Evolutionary conservation across 37 sponge, comb jelly and placozoan species (phyloP).

Genomic region (Crambe crambe): DNA sequence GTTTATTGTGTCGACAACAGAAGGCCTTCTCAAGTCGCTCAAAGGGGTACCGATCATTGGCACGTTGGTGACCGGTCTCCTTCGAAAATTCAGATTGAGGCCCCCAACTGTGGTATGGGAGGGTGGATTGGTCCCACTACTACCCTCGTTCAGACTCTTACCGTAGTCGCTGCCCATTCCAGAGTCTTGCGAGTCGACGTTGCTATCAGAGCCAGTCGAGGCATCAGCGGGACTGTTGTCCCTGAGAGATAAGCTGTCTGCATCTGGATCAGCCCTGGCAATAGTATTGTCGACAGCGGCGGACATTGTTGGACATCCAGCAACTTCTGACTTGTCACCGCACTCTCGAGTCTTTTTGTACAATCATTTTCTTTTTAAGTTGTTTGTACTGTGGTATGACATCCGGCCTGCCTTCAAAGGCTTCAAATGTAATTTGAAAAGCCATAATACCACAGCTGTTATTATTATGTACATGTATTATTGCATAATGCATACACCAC

Average conservation of each 20-base stretch:
- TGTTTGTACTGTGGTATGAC: no score
- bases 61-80: not conserved
- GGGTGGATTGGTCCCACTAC: not conserved
- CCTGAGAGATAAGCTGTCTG: not conserved
- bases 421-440: no score
- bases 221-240: not conserved
- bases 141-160: not conserved
- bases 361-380: no score
- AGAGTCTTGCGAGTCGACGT: slow-evolving; percentile 9
- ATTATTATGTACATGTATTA: no score
- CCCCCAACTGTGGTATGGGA: not conserved
- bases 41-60: not conserved
- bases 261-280: not conserved
- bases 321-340: no score
- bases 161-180: slow-evolving; percentile 3
- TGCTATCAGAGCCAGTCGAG: not conserved
- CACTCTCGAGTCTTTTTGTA: no score
- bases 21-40: slow-evolving; percentile 35
- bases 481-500: no score
- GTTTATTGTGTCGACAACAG: slow-evolving; percentile 43
- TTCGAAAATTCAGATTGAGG: slow-evolving; percentile 5
- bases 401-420: no score
- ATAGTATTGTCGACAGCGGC: not conserved
- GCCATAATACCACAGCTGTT: no score
- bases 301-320: no score